Percentiles rank a stretch among this genome's conserved stretches.
These are phyloP conservation scores for Butastur rufipennis DNA, from an alignment of 2,113 vertebrate genomes.

Conservation along the genomic window DNA sequence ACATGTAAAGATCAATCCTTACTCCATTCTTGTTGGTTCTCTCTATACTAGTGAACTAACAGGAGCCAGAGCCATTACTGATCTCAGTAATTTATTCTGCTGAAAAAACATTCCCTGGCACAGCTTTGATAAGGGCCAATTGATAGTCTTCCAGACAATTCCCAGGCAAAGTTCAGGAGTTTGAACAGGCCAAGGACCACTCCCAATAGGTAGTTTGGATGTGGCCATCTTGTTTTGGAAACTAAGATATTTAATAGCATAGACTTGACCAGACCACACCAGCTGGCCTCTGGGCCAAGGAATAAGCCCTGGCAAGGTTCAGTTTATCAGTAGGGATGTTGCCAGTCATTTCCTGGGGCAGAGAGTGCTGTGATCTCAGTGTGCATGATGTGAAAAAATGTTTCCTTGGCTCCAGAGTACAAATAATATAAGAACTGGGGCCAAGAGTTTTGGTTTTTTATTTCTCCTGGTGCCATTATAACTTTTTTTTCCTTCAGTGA, in stretches of 20 bases:
- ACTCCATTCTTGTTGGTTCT: background rate
- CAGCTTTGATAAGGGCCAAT: background rate
- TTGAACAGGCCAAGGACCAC: background rate
- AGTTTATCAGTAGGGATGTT: background rate
- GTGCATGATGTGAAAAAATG: background rate
- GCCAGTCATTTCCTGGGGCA: background rate
- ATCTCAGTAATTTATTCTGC: background rate
- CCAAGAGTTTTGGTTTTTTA: accelerated
- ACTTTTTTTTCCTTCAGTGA: background rate
- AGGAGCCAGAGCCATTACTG: background rate
- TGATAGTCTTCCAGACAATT: background rate
- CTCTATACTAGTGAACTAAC: background rate
- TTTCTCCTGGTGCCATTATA: background rate
- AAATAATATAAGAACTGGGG: background rate
- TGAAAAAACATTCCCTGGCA: background rate
- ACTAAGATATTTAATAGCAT: background rate
- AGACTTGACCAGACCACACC: background rate
- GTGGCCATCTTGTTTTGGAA: background rate
- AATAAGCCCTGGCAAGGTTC: background rate
- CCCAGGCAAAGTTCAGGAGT: background rate
- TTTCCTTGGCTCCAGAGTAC: background rate
- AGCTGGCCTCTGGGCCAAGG: background rate
- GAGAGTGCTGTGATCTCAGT: background rate
- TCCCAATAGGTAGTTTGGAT: background rate
- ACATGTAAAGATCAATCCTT: background rate